These are phyloP conservation scores for Linnaemya tessellans DNA, from an alignment of 2,888 invertebrate genomes.

Conservation along the genomic window DNA sequence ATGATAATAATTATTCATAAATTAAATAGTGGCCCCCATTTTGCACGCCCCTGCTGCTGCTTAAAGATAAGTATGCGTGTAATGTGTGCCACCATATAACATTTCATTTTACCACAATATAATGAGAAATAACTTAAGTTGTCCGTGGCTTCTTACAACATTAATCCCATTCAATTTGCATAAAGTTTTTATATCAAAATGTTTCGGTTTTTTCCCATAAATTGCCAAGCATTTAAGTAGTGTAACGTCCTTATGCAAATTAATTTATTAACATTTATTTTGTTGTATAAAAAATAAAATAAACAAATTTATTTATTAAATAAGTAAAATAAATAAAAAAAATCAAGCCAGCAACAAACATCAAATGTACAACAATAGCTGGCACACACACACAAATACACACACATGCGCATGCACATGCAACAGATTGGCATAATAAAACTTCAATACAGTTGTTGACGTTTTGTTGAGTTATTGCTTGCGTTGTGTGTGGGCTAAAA, in stretches of 20 bases:
- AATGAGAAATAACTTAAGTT: conserved; percentile 39
- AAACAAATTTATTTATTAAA: conserved; percentile 36
- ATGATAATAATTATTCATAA: too few relatives aligned
- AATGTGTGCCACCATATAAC: background rate
- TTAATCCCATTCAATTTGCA: conserved; percentile 49
- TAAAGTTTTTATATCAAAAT: conserved; percentile 45
- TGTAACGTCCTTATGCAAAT: conserved; percentile 61
- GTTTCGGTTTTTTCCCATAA: conserved; percentile 21
- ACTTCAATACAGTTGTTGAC: conserved; percentile 72
- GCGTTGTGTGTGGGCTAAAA: conserved; percentile 70
- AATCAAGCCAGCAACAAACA: background rate
- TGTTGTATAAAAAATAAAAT: background rate
- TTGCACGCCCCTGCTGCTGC: background rate
- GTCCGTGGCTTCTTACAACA: conserved; percentile 41
- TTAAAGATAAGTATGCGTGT: background rate
- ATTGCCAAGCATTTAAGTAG: conserved; percentile 17
- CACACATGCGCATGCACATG: background rate
- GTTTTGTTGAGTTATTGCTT: conserved; percentile 63
- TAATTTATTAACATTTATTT: conserved; percentile 55
- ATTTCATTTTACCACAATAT: conserved; percentile 36
- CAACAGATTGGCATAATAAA: conserved; percentile 40
- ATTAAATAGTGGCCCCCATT: too few relatives aligned
- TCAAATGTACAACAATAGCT: conserved; percentile 38
- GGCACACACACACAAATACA: background rate
- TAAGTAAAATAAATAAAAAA: conserved; percentile 14